Conservation (phyloP, 2,113 vertebrate genomes). For the Pomatorhinus ruficollis region DNA sequence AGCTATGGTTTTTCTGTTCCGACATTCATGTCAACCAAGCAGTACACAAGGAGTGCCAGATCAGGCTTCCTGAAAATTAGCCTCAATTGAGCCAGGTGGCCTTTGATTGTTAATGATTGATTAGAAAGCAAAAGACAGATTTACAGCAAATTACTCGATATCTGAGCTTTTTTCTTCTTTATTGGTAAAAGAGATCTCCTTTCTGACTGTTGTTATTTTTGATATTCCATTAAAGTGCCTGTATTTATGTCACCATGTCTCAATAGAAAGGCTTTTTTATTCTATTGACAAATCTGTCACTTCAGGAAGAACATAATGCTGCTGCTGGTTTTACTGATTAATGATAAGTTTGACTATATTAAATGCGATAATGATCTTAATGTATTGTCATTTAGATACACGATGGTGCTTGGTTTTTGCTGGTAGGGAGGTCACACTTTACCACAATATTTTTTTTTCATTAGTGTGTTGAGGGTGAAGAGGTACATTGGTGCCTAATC, state of each 20-base stretch:
- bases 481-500: not conserved
- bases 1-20: not conserved
- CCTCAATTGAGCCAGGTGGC: constrained; percentile 11
- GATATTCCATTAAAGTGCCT: not conserved
- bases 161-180: not conserved
- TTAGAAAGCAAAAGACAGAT: constrained; percentile 43
- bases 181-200: not conserved
- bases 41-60: not conserved
- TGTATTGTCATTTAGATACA: not conserved
- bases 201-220: not conserved
- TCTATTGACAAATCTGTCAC: not conserved
- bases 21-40: not conserved
- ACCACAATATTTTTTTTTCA: not conserved
- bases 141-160: constrained; percentile 1
- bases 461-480: not conserved
- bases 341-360: not conserved
- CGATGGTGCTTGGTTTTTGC: not conserved
- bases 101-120: constrained; percentile 20
- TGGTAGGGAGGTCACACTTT: not conserved
- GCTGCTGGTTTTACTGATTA: not conserved
- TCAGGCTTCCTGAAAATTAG: constrained; percentile 27
- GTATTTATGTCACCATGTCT: not conserved
- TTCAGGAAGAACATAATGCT: not conserved
- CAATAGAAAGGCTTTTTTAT: not conserved
- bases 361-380: not conserved